Evolutionary conservation across 2,797 vertebrate genomes (phyloP), one percentile per base, ranked within the genome.

Genomic region (Bradypodion pumilum): DNA sequence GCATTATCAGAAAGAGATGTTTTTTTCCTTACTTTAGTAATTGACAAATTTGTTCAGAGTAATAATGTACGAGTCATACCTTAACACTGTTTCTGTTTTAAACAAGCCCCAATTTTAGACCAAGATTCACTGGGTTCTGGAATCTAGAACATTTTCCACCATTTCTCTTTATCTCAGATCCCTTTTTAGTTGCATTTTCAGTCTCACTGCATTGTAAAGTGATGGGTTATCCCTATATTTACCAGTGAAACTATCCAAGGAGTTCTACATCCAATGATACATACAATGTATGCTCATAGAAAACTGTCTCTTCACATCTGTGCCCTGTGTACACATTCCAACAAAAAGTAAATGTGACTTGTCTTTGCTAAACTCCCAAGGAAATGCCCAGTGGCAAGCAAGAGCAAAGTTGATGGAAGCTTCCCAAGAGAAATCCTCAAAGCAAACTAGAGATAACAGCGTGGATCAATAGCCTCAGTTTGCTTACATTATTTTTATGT

Each of bases 261-360:
- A 66, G 19, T 66, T 65, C 80, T 49, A 2, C 46, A 74, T 46
- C 74, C 32, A 85, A 82, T 66, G 37, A 15, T 74, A 74, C 74
- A 42, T 16, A 13, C 27, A 73, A 73, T 65, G 13, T 56, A 37
- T 32, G 35, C 35, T 32, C 10, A 59, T 44, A 68, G 44, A 70
- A 19, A 69, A 69, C 60, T 35, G 35, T 40, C 7, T 56, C 37
- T 60, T 69, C 15, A 16, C 8, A 44, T 42, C 52, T 32, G 46
- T 8, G 60, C 29, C 40, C 15, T 44, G 10, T 37, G 25, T 69
- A 25, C 68, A 77, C 60, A 35, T 77, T n/a, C 56, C 77, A 77
- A 70, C 29, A 62, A 83, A 70, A 59, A 29, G 29, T 77, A 29
- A 35, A 70, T 32, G 13, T 76, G 52, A 60, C 21, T 83, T 83